Evolutionary conservation across 2,888 invertebrate genomes (phyloP).

Genomic region (Athalia rosae): DNA sequence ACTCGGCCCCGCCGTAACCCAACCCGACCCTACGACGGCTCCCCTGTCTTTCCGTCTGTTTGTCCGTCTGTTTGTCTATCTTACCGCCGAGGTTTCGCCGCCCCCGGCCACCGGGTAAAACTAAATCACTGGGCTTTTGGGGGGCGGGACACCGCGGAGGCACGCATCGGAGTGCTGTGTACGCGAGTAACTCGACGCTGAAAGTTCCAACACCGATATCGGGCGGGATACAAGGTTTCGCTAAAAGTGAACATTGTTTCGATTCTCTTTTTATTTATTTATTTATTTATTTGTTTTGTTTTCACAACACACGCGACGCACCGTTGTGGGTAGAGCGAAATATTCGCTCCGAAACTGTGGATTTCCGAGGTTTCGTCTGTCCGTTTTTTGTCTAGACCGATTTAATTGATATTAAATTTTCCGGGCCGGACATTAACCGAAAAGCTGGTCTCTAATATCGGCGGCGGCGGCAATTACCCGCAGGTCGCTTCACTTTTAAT

Average conservation of each 20-base stretch:
- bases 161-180: neutral
- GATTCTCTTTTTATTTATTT: neutral
- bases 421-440: neutral
- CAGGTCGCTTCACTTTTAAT: neutral
- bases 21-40: constrained; percentile 34
- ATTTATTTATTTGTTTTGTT: neutral
- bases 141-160: neutral
- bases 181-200: constrained; percentile 17
- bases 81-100: constrained; percentile 13
- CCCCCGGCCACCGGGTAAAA: constrained; percentile 18
- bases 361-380: neutral
- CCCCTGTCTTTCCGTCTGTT: constrained; percentile 10
- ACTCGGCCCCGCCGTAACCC: constrained; percentile 32
- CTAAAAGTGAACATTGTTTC: neutral
- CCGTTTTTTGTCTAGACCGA: neutral
- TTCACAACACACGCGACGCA: neutral
- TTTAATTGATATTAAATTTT: neutral
- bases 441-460: neutral
- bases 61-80: constrained; percentile 28
- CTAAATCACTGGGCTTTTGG: constrained; percentile 26
- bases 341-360: neutral
- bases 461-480: neutral
- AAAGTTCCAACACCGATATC: constrained; percentile 2
- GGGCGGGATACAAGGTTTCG: neutral
- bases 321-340: neutral